Evolutionary conservation across 2,113 vertebrate genomes (phyloP).

Genomic region (Semnornis frantzii): DNA sequence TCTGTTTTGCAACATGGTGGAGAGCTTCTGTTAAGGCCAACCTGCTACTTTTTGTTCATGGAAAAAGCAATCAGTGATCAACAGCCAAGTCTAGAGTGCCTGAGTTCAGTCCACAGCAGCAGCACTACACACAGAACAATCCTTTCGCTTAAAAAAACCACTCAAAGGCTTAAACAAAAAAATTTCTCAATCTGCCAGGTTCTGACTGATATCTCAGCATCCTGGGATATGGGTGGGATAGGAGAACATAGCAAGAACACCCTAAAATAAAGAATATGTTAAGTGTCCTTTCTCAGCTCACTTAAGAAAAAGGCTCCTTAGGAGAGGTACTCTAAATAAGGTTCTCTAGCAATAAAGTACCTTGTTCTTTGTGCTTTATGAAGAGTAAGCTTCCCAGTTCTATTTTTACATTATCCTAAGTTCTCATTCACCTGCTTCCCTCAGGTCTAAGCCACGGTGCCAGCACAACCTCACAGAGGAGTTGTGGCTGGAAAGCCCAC

Average conservation of each 20-base stretch:
- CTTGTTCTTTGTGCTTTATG: slow-evolving; percentile 12
- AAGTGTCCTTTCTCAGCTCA: neutral
- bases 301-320: neutral
- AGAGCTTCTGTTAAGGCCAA: neutral
- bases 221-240: neutral
- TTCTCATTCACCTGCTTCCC: neutral
- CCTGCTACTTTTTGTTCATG: neutral
- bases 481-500: neutral
- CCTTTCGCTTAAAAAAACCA: neutral
- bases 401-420: fast-evolving
- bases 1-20: neutral
- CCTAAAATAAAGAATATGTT: neutral
- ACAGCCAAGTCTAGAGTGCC: neutral
- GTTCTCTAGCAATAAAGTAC: neutral
- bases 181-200: neutral
- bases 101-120: neutral
- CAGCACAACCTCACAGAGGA: neutral
- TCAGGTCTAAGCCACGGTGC: neutral
- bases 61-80: neutral
- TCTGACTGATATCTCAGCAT: neutral
- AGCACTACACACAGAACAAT: neutral
- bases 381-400: neutral
- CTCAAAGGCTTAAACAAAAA: slow-evolving; percentile 6
- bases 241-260: neutral
- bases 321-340: neutral